Conservation (phyloP, 2,888 invertebrate genomes). For the Eustalomyia histrio region DNA sequence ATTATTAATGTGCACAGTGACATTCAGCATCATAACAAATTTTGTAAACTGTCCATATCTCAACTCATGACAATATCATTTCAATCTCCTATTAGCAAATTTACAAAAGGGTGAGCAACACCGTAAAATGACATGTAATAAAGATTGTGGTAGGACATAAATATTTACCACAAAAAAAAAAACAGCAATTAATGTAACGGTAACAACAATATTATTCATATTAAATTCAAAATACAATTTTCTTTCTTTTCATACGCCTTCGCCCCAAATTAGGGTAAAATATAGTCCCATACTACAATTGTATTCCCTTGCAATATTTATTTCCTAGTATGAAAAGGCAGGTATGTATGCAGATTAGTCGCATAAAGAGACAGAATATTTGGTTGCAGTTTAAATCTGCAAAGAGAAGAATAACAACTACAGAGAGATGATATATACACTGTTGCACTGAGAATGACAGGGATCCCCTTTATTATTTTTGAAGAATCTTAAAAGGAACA, state of each 20-base stretch:
- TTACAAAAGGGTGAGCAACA: not conserved
- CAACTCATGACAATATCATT: no score
- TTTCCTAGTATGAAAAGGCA: not conserved
- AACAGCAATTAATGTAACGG: not conserved
- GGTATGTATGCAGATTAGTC: not conserved
- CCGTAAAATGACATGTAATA: conserved; percentile 49
- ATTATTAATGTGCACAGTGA: no score
- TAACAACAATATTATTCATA: not conserved
- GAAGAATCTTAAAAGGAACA: not conserved
- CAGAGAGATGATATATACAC: not conserved
- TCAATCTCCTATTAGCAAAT: not conserved
- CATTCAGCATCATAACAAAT: no score
- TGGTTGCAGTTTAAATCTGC: not conserved
- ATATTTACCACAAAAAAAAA: not conserved
- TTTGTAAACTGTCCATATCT: no score
- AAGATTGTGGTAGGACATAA: conserved; percentile 56
- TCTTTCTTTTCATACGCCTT: not conserved
- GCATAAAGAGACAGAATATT: not conserved
- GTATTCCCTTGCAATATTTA: not conserved
- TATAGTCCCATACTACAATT: not conserved
- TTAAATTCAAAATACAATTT: not conserved
- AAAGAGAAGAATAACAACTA: not conserved
- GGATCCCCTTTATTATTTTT: not conserved
- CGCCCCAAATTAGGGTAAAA: not conserved
- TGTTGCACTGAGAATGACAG: not conserved